Percentiles rank a stretch among this genome's conserved stretches.
These are phyloP conservation scores for Anarrhichthys ocellatus DNA, from an alignment of 2,113 vertebrate species.

Conservation along the genomic window DNA sequence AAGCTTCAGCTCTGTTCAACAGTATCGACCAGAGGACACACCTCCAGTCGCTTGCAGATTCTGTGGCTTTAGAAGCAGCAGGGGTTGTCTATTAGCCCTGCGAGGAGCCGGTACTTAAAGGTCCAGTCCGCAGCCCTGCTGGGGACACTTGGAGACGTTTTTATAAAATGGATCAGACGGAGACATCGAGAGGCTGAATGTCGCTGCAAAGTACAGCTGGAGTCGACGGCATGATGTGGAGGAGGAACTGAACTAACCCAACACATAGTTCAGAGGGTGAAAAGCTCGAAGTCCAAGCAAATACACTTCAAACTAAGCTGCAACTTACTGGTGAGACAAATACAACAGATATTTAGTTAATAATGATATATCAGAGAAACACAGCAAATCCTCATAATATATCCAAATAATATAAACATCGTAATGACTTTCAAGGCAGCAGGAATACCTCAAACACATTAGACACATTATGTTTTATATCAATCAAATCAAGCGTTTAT, in stretches of 20 bases:
- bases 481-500: background rate
- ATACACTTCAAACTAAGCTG: background rate
- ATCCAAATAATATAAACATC: background rate
- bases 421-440: background rate
- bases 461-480: background rate
- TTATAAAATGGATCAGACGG: constrained; percentile 10
- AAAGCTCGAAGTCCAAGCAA: background rate
- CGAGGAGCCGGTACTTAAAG: constrained; percentile 26
- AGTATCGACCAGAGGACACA: constrained; percentile 10
- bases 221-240: background rate
- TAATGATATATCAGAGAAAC: background rate
- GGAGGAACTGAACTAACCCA: background rate
- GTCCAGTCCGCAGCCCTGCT: constrained; percentile 22
- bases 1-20: constrained; percentile 16
- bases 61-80: constrained; percentile 5
- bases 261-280: background rate
- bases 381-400: background rate
- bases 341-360: background rate
- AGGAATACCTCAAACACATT: background rate
- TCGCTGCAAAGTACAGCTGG: constrained; percentile 17
- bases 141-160: constrained; percentile 13
- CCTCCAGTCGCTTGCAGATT: background rate
- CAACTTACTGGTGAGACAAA: no score
- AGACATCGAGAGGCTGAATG: constrained; percentile 8
- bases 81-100: constrained; percentile 17